Conservation (phyloP, 2,888 invertebrate species). For the Pinctada fucata region DNA sequence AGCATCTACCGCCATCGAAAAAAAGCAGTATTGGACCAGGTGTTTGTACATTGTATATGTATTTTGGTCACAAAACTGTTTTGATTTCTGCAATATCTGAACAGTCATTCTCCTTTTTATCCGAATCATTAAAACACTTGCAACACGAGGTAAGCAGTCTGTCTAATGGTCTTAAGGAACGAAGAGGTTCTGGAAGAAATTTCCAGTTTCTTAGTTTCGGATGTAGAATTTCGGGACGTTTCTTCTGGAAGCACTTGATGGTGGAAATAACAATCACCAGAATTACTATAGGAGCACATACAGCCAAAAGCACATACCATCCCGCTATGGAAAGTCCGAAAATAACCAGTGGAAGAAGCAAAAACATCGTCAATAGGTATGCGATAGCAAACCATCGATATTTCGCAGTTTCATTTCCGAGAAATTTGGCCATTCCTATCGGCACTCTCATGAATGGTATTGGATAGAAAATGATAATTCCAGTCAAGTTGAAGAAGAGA, state of each 20-base stretch:
- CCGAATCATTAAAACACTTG: conserved; percentile 6
- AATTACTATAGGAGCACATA: conserved; percentile 67
- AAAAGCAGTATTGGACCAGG: too few species aligned
- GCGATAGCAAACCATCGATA: conserved; percentile 69
- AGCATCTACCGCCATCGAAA: too few species aligned
- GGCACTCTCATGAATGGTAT: conserved; percentile 79
- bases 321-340: conserved; percentile 71
- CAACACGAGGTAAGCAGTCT: conserved; percentile 40
- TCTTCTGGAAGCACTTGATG: conserved; percentile 70
- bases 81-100: too few species aligned
- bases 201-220: conserved; percentile 66
- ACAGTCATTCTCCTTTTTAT: too few species aligned
- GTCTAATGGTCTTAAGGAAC: conserved; percentile 69
- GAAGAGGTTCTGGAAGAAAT: conserved; percentile 68
- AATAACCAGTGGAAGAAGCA: conserved; percentile 62
- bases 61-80: too few species aligned
- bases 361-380: conserved; percentile 59
- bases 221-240: conserved; percentile 60
- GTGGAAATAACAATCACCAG: conserved; percentile 61
- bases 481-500: conserved; percentile 75
- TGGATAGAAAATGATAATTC: conserved; percentile 80
- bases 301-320: conserved; percentile 61
- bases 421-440: conserved; percentile 77
- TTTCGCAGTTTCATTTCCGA: conserved; percentile 76
- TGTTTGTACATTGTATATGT: too few species aligned